Evolutionary conservation across 2,888 invertebrate species (phyloP).

Genomic region (Lasioglossum pauxillum): DNA sequence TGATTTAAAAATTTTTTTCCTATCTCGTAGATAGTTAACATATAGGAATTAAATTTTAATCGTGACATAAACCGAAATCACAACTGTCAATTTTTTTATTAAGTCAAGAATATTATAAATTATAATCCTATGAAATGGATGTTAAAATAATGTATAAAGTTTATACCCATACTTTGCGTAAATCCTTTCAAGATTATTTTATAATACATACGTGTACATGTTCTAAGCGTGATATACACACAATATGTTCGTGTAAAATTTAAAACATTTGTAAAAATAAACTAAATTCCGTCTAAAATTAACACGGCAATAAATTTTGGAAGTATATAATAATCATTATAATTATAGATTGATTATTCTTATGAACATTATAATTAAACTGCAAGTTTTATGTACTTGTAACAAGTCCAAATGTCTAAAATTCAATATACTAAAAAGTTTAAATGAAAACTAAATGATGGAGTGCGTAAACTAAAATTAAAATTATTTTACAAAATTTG

Average conservation of each 20-base stretch:
- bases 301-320: background rate
- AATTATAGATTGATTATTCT: background rate
- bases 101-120: slow-evolving; percentile 20
- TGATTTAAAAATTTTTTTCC: background rate
- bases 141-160: background rate
- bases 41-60: background rate
- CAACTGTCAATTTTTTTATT: background rate
- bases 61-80: slow-evolving; percentile 4
- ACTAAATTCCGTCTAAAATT: background rate
- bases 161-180: background rate
- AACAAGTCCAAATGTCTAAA: background rate
- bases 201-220: slow-evolving; percentile 25
- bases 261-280: slow-evolving; percentile 6
- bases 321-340: slow-evolving; percentile 18
- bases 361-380: background rate
- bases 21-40: background rate
- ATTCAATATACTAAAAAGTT: background rate
- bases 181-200: slow-evolving; percentile 17
- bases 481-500: background rate
- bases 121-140: slow-evolving; percentile 1
- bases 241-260: background rate
- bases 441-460: background rate
- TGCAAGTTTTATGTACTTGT: background rate
- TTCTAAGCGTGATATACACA: slow-evolving; percentile 27
- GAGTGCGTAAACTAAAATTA: background rate